Evolutionary conservation across 2,888 invertebrate genomes (phyloP).

Genomic region (Melipona bicolor): DNA sequence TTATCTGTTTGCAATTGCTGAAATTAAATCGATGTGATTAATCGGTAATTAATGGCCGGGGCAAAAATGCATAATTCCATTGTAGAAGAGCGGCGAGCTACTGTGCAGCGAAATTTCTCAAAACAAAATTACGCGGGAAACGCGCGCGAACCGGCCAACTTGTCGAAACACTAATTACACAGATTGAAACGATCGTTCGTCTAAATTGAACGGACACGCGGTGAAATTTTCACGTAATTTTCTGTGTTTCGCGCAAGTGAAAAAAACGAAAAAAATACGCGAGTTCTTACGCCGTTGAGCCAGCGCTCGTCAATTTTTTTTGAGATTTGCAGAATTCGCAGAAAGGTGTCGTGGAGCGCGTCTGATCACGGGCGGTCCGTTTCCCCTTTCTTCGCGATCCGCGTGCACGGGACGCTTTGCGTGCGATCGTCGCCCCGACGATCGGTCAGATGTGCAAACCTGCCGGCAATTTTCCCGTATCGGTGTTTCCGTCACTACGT

Average conservation of each 20-base stretch:
- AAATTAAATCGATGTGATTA: neutral
- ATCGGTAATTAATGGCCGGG: neutral
- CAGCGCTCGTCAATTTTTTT: neutral
- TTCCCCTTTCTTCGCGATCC: constrained; percentile 1
- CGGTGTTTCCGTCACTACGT: neutral
- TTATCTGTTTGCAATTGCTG: neutral
- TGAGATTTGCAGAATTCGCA: neutral
- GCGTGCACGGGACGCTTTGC: constrained; percentile 1
- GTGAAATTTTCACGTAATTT: neutral
- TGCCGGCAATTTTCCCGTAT: neutral
- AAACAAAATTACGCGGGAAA: neutral
- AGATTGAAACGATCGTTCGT: neutral
- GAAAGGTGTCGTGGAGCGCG: neutral
- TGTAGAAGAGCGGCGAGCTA: neutral
- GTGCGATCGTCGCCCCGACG: neutral
- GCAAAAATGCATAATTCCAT: neutral
- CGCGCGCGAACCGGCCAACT: neutral
- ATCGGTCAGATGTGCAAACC: neutral
- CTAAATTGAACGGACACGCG: neutral
- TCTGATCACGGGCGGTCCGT: constrained; percentile 12
- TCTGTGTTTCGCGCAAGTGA: no score
- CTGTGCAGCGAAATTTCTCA: neutral
- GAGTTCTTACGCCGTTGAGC: neutral
- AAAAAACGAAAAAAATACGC: neutral
- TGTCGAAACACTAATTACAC: neutral